A percentile compares a stretch with the other conserved stretches of the same genome.
Conservation (phyloP, 1,140 invertebrate genomes). For the Heliothis subflexa region DNA sequence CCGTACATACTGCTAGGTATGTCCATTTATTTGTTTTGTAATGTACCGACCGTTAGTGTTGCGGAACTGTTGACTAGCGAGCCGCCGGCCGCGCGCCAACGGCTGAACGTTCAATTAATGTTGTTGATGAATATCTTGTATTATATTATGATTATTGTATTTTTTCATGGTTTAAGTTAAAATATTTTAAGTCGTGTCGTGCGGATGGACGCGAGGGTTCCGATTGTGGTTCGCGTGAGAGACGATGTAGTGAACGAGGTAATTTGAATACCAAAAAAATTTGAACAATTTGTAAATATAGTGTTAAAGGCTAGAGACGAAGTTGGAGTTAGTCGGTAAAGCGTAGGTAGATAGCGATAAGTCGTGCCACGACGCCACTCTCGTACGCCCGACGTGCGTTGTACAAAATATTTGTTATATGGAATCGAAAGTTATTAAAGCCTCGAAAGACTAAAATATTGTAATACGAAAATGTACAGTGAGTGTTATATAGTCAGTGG, state of each 20-base stretch:
- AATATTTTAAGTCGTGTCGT: slow-evolving; percentile 80
- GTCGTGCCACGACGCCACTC: slow-evolving; percentile 81
- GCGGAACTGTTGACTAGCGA: slow-evolving; percentile 70
- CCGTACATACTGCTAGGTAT: slow-evolving; percentile 82
- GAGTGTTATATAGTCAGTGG: slow-evolving; percentile 86
- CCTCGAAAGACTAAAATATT: slow-evolving; percentile 84
- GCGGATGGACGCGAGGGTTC: slow-evolving; percentile 69
- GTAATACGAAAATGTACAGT: slow-evolving; percentile 86
- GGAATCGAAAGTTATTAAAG: slow-evolving; percentile 80
- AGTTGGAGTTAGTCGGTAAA: slow-evolving; percentile 79
- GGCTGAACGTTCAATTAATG: slow-evolving; percentile 77
- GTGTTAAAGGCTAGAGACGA: slow-evolving; percentile 75
- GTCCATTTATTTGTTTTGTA: slow-evolving; percentile 83
- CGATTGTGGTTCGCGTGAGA: slow-evolving; percentile 65
- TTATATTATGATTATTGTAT: slow-evolving; percentile 84
- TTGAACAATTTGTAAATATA: slow-evolving; percentile 85
- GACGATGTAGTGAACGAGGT: slow-evolving; percentile 77
- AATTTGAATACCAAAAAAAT: slow-evolving; percentile 86
- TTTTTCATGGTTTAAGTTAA: slow-evolving; percentile 83
- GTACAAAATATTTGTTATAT: slow-evolving; percentile 86
- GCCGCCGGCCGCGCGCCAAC: slow-evolving; percentile 65
- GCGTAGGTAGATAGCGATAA: slow-evolving; percentile 79
- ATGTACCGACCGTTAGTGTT: slow-evolving; percentile 76
- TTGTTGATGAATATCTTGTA: slow-evolving; percentile 83
- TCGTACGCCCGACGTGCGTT: slow-evolving; percentile 80